A percentile compares a stretch with the other conserved stretches of the same genome.
phyloP scores from a whole-genome alignment of 2,113 vertebrate species.

The Sander vitreus region DNA sequence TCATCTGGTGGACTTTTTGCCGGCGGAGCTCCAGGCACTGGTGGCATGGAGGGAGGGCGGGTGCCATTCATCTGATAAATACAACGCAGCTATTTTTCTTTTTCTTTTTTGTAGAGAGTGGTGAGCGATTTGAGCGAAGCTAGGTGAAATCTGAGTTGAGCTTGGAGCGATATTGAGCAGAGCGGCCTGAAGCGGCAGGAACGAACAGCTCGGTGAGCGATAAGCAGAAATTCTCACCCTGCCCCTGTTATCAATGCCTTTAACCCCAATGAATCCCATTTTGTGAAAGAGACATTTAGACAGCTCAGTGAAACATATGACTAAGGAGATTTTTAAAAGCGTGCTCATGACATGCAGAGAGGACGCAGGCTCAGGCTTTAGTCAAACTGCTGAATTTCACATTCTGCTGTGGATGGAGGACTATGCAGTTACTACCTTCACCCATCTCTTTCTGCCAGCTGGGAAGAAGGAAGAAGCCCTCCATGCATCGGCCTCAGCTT shows the following conservation, averaged over 20 bases:
- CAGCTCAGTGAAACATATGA: constrained; percentile 18
- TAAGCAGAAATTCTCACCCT: too few species aligned
- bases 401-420: constrained; percentile 25
- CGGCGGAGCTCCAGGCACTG: too few species aligned
- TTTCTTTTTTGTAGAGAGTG: too few species aligned
- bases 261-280: neutral
- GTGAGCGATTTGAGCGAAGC: too few species aligned
- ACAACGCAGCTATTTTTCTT: too few species aligned
- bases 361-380: constrained; percentile 35
- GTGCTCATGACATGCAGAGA: constrained; percentile 18
- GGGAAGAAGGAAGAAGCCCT: constrained; percentile 31
- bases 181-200: too few species aligned
- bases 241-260: neutral
- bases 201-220: too few species aligned
- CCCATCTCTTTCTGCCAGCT: constrained; percentile 44
- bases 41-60: too few species aligned
- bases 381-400: constrained; percentile 61
- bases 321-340: constrained; percentile 17
- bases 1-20: too few species aligned
- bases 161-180: too few species aligned
- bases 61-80: too few species aligned
- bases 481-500: constrained; percentile 24
- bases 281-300: constrained; percentile 3
- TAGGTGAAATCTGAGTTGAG: too few species aligned
- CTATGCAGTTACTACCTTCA: constrained; percentile 39